Evolutionary conservation across 2,797 vertebrate species (phyloP).

Genomic region (Labeo calbasu): DNA sequence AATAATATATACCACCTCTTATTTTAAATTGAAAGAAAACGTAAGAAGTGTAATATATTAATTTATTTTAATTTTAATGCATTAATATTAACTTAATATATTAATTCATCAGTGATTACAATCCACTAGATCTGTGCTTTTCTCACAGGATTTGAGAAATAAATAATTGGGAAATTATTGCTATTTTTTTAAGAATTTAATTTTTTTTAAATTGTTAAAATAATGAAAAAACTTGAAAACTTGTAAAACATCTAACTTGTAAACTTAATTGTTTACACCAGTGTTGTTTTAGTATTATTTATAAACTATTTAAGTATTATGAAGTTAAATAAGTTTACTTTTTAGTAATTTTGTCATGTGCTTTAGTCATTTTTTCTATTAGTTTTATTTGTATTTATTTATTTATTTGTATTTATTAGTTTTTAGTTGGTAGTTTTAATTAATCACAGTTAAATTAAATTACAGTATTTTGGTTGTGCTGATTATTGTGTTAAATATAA

Average conservation of each 20-base stretch:
- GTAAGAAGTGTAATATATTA: too few species aligned
- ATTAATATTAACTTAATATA: background rate
- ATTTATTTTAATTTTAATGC: too few species aligned
- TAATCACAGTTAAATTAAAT: background rate
- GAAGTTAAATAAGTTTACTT: background rate
- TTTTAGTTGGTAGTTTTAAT: background rate
- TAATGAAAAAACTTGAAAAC: too few species aligned
- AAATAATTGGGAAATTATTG: background rate
- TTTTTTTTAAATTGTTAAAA: too few species aligned
- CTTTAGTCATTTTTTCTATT: background rate
- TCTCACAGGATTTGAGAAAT: background rate
- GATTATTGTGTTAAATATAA: background rate
- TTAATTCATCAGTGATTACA: background rate
- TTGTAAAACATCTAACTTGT: too few species aligned
- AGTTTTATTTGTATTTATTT: background rate
- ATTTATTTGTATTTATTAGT: background rate
- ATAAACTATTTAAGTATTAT: background rate
- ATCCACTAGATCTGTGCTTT: background rate
- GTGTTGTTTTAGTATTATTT: background rate
- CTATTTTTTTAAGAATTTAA: too few species aligned
- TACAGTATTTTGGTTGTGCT: background rate
- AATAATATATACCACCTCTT: background rate
- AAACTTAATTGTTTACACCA: too few species aligned
- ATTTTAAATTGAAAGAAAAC: background rate
- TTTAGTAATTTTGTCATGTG: background rate